Evolutionary conservation across 2,888 invertebrate genomes (phyloP).

Genomic region (Meteorus colon): DNA sequence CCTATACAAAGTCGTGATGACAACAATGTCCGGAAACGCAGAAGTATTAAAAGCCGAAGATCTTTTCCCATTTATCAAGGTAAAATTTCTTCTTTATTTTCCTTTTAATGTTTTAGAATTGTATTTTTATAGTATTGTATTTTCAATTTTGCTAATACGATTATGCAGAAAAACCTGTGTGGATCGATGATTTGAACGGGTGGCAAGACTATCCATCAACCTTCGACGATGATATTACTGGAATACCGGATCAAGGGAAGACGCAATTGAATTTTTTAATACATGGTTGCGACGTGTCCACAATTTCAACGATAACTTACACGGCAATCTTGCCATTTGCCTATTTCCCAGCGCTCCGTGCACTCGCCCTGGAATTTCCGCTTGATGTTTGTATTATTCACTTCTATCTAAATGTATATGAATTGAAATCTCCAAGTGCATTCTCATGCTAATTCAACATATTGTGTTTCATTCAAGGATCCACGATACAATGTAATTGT

Average conservation of each 20-base stretch:
- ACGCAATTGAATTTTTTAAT: conserved; percentile 69
- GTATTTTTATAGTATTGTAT: neutral
- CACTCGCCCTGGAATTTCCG: conserved; percentile 84
- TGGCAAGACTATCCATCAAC: conserved; percentile 59
- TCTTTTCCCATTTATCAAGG: conserved; percentile 65
- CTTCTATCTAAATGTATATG: neutral
- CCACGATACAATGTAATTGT: conserved; percentile 84
- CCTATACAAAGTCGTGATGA: conserved; percentile 22
- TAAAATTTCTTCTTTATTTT: conserved; percentile 36
- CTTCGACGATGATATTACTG: conserved; percentile 50
- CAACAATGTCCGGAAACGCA: conserved; percentile 49
- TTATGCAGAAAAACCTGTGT: conserved; percentile 63
- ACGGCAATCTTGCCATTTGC: conserved; percentile 85
- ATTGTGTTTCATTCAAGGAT: conserved; percentile 64
- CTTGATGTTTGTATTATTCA: conserved; percentile 79
- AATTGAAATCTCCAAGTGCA: conserved; percentile 2
- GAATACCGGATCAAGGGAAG: conserved; percentile 50
- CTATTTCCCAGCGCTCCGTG: conserved; percentile 82
- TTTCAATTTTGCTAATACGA: neutral
- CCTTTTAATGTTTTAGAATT: conserved; percentile 4
- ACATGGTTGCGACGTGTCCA: conserved; percentile 67
- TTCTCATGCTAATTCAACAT: conserved; percentile 12
- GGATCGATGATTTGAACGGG: conserved; percentile 67
- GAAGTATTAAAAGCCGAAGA: conserved; percentile 56
- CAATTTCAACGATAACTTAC: conserved; percentile 78